These are phyloP conservation scores for Drosophila ironensis DNA, from an alignment of 1,140 invertebrate genomes.

Conservation along the genomic window DNA sequence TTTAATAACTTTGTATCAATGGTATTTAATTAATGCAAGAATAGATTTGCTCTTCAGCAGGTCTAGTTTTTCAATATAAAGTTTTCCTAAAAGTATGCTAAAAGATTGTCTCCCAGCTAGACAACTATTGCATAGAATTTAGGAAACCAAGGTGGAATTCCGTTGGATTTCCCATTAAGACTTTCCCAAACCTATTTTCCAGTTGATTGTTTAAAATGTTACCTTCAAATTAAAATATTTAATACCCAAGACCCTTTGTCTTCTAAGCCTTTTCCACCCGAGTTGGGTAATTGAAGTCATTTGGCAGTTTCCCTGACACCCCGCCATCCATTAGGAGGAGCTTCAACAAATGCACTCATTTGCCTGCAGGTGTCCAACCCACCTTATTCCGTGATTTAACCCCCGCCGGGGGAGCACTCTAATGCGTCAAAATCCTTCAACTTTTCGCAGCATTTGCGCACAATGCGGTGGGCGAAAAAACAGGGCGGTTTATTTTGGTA, in stretches of 20 bases:
- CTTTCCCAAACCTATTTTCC: background rate
- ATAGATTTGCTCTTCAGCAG: too few species aligned
- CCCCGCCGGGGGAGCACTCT: conserved; percentile 32
- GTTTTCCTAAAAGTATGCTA: conserved; percentile 42
- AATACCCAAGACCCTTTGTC: too few species aligned
- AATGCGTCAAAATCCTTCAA: conserved; percentile 79
- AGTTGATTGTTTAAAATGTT: too few species aligned
- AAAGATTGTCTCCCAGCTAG: background rate
- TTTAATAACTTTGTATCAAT: background rate
- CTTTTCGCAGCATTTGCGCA: conserved; percentile 71
- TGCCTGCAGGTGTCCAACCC: conserved; percentile 58
- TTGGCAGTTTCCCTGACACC: conserved; percentile 1
- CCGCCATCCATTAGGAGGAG: conserved; percentile 10
- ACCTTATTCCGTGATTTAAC: background rate
- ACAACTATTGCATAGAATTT: background rate
- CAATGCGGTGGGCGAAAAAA: conserved; percentile 25
- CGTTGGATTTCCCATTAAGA: background rate
- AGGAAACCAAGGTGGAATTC: background rate
- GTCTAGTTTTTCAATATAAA: too few species aligned
- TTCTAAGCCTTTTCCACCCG: too few species aligned
- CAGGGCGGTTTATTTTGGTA: background rate
- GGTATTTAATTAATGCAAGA: too few species aligned
- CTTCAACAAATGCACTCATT: conserved; percentile 61
- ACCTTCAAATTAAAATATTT: too few species aligned
- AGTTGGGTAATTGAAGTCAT: conserved; percentile 12